Percentiles rank a stretch among this genome's conserved stretches.
Conservation (phyloP, 2,888 invertebrate genomes). For the Orthosia gracilis region DNA sequence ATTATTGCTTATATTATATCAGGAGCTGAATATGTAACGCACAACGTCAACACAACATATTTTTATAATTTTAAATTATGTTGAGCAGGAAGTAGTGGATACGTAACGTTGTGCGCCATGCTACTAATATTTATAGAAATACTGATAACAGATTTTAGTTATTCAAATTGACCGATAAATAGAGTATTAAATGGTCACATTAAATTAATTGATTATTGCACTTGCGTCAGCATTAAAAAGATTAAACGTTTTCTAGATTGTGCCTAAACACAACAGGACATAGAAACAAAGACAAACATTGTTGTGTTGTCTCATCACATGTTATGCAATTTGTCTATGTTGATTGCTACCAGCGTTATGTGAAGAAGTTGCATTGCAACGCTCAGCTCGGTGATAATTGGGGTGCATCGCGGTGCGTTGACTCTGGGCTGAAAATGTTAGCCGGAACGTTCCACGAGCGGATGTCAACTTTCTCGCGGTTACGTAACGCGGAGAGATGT, state of each 20-base stretch:
- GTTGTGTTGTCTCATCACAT: slow-evolving; percentile 16
- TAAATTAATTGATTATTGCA: slow-evolving; percentile 25
- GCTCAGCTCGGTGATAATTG: slow-evolving; percentile 58
- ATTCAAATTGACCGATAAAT: slow-evolving; percentile 49
- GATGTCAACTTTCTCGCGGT: slow-evolving; percentile 90
- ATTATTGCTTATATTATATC: slow-evolving; percentile 65
- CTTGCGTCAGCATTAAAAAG: slow-evolving; percentile 12
- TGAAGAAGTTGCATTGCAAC: slow-evolving; percentile 39
- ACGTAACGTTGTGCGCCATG: slow-evolving; percentile 36
- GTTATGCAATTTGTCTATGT: slow-evolving; percentile 22
- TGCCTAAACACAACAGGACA: not conserved
- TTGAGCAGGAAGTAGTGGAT: slow-evolving; percentile 36
- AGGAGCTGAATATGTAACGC: slow-evolving; percentile 38
- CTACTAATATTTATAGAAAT: slow-evolving; percentile 26
- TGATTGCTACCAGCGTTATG: slow-evolving; percentile 26
- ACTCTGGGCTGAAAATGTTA: slow-evolving; percentile 75
- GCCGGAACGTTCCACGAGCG: slow-evolving; percentile 76
- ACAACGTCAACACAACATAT: slow-evolving; percentile 27
- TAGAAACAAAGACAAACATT: not conserved
- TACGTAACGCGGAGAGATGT: slow-evolving; percentile 87
- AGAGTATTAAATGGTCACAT: not conserved
- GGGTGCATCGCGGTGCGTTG: slow-evolving; percentile 77
- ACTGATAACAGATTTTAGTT: slow-evolving; percentile 40
- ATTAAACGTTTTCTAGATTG: slow-evolving; percentile 16
- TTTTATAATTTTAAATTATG: slow-evolving; percentile 34